These are phyloP conservation scores for Nowickia ferox DNA, from an alignment of 2,888 invertebrate genomes.

Conservation along the genomic window DNA sequence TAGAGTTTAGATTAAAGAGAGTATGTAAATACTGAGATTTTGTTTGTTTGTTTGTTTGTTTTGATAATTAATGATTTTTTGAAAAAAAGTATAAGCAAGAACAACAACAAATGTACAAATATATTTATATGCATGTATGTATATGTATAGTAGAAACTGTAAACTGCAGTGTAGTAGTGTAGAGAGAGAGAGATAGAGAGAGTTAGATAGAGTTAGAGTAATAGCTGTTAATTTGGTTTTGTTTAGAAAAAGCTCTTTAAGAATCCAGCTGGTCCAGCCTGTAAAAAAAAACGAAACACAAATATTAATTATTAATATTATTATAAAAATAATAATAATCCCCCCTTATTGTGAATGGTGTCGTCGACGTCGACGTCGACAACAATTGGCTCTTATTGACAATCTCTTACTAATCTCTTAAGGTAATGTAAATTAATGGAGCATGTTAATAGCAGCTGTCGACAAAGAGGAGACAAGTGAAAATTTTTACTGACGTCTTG, in stretches of 20 bases:
- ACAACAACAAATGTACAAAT: constrained; percentile 73
- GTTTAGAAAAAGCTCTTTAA: constrained; percentile 97
- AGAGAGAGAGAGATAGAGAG: constrained; percentile 51
- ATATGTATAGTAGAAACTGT: constrained; percentile 69
- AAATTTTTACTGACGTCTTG: no score
- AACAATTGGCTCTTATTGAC: no score
- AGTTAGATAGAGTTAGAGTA: constrained; percentile 31
- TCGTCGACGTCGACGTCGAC: no score
- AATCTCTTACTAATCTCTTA: no score
- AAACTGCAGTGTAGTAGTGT: constrained; percentile 71
- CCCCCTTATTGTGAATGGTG: no score
- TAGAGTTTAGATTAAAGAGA: constrained; percentile 59
- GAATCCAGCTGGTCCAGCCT: constrained; percentile 97
- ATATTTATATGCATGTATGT: constrained; percentile 28
- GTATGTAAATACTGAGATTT: constrained; percentile 70
- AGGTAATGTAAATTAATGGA: no score
- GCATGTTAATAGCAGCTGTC: no score
- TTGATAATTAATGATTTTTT: constrained; percentile 67
- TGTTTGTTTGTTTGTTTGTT: constrained; percentile 26
- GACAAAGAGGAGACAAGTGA: no score
- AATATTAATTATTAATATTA: neutral
- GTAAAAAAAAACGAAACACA: constrained; percentile 57
- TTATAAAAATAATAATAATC: neutral
- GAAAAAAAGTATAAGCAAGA: constrained; percentile 72
- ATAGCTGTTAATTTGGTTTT: constrained; percentile 65